These are phyloP conservation scores for Galleria mellonella DNA, from an alignment of 1,140 invertebrate genomes.

Conservation along the genomic window DNA sequence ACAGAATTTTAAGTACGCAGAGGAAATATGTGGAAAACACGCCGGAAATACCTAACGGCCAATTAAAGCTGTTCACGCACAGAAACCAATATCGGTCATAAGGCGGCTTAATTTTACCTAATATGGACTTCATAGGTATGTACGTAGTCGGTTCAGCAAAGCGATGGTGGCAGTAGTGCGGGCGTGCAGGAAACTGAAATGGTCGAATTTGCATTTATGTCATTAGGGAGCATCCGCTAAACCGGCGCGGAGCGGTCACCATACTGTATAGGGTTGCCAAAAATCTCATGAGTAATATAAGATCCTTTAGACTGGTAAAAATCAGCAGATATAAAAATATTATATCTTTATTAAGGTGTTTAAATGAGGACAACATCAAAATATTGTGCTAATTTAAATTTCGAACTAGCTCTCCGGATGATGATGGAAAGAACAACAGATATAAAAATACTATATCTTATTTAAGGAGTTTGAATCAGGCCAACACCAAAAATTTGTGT, in stretches of 20 bases:
- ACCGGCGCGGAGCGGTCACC: conserved; percentile 7
- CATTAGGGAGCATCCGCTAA: conserved; percentile 54
- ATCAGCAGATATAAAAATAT: too few species aligned
- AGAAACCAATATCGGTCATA: conserved; percentile 11
- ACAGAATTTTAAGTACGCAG: conserved; percentile 1
- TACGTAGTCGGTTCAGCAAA: neutral
- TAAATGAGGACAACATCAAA: too few species aligned
- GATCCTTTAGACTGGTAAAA: too few species aligned
- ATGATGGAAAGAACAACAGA: too few species aligned
- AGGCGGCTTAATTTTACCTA: conserved; percentile 9
- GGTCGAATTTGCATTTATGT: conserved; percentile 67
- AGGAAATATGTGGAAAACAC: conserved; percentile 6
- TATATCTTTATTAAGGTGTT: too few species aligned
- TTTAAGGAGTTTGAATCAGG: too few species aligned
- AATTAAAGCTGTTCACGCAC: conserved; percentile 14
- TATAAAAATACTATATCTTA: too few species aligned
- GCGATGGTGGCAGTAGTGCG: neutral
- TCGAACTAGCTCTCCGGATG: too few species aligned
- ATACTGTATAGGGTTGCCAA: too few species aligned
- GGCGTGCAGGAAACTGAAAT: conserved; percentile 51
- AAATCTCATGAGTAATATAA: too few species aligned
- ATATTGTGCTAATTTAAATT: too few species aligned
- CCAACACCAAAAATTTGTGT: too few species aligned
- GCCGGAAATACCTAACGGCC: conserved; percentile 13
- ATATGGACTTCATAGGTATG: conserved; percentile 7